These are phyloP conservation scores for Caenorhabditis auriculariae DNA, from an alignment of 2,888 invertebrate species.

Conservation along the genomic window DNA sequence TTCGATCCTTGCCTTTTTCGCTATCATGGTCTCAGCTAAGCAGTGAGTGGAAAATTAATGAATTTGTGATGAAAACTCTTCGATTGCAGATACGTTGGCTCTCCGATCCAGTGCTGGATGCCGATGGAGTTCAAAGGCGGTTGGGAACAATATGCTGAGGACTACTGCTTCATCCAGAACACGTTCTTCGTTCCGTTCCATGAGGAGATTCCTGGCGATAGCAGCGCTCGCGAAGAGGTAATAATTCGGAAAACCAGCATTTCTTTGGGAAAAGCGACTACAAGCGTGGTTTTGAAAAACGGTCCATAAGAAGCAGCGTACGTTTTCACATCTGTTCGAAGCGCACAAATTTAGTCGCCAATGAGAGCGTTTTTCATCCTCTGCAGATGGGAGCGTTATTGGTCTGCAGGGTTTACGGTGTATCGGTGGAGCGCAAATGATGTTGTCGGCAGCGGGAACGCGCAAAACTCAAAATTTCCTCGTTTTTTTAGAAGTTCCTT, in stretches of 20 bases:
- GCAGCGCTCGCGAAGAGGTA: conserved; percentile 49
- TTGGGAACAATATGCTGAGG: conserved; percentile 63
- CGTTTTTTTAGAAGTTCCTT: too few relatives aligned
- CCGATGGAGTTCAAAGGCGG: conserved; percentile 56
- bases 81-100: conserved; percentile 54
- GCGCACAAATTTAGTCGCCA: too few relatives aligned
- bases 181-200: conserved; percentile 60
- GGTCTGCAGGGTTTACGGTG: too few relatives aligned
- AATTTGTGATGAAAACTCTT: neutral
- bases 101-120: conserved; percentile 54
- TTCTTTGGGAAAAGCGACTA: neutral
- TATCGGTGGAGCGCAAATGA: too few relatives aligned
- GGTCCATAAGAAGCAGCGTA: neutral
- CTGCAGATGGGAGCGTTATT: too few relatives aligned
- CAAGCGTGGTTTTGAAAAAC: neutral
- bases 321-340: neutral
- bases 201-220: conserved; percentile 55
- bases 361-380: too few relatives aligned
- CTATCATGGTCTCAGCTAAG: conserved; percentile 62
- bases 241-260: too few relatives aligned
- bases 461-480: too few relatives aligned
- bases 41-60: conserved; percentile 47
- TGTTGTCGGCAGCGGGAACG: too few relatives aligned
- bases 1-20: conserved; percentile 58
- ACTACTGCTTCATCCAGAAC: conserved; percentile 62